Percentiles rank a stretch among this genome's conserved stretches.
phyloP scores from a whole-genome alignment of 1,140 invertebrate genomes.

The Apis cerana region DNA sequence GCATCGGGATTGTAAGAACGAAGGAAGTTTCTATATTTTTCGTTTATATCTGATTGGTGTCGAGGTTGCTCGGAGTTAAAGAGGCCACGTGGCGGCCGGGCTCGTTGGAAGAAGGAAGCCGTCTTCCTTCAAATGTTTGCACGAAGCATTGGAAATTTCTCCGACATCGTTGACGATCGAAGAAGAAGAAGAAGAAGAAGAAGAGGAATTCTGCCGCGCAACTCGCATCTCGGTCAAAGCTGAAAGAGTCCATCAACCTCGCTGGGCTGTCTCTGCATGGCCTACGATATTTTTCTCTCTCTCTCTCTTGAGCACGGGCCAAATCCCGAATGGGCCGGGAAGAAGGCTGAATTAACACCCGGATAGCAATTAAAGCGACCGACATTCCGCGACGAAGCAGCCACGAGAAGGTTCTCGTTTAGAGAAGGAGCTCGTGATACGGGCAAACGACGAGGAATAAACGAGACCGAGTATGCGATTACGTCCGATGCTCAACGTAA shows the following conservation, averaged over 20 bases:
- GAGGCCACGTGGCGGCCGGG: not conserved
- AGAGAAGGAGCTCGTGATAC: not conserved
- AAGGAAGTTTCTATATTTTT: not conserved
- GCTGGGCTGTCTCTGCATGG: not conserved
- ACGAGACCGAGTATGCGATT: not conserved
- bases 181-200: not conserved
- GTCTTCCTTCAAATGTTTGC: not conserved
- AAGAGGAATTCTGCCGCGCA: too few relatives aligned
- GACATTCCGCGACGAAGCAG: not conserved
- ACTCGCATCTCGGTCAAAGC: slow-evolving; percentile 14
- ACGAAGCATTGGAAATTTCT: not conserved
- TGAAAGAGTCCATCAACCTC: slow-evolving; percentile 43
- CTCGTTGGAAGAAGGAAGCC: not conserved
- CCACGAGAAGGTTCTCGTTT: not conserved
- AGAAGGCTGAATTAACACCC: slow-evolving; percentile 50
- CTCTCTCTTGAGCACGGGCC: slow-evolving; percentile 26
- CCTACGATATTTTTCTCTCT: not conserved
- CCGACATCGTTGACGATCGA: not conserved
- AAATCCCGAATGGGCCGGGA: slow-evolving; percentile 49
- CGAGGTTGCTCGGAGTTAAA: not conserved
- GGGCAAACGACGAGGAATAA: not conserved
- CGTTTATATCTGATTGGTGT: not conserved
- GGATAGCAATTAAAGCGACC: slow-evolving; percentile 47
- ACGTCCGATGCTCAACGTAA: not conserved
- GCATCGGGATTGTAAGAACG: too few relatives aligned